Conservation (phyloP, 30 jellyfish, hydroid and myxozoan genomes). For the Hydractinia symbiolongicarpus region DNA sequence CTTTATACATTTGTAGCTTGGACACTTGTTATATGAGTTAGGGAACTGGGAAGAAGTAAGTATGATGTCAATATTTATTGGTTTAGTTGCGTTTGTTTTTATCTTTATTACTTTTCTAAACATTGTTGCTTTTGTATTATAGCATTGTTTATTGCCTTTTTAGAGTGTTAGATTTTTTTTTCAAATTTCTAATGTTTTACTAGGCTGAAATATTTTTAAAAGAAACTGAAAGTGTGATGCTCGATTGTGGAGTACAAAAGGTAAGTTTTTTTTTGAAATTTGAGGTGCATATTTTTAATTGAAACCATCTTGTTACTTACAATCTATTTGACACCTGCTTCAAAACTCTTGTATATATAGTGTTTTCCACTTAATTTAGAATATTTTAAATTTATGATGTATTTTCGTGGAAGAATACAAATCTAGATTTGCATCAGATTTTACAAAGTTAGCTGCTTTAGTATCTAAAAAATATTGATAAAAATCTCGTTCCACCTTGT, state of each 20-base stretch:
- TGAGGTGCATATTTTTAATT: too few relatives aligned
- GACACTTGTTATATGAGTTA: constrained; percentile 69
- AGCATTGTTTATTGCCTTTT: background rate
- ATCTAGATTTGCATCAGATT: too few relatives aligned
- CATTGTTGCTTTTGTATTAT: background rate
- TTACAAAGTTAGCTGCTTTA: too few relatives aligned
- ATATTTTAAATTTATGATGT: too few relatives aligned
- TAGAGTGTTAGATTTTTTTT: background rate
- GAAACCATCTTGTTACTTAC: too few relatives aligned
- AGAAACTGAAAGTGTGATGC: constrained; percentile 66
- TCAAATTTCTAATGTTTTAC: background rate
- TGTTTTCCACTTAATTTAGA: too few relatives aligned
- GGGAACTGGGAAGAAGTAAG: constrained; percentile 78
- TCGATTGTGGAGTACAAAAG: constrained; percentile 50
- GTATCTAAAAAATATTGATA: too few relatives aligned
- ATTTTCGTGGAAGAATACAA: too few relatives aligned
- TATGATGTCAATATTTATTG: too few relatives aligned
- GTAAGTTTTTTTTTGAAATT: constrained; percentile 12
- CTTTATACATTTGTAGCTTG: constrained; percentile 39
- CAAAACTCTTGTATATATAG: too few relatives aligned
- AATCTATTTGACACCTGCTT: too few relatives aligned
- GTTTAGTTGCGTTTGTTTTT: background rate
- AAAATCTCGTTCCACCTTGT: too few relatives aligned
- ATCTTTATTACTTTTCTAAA: background rate
- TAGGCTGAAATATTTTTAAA: constrained; percentile 82